Evolutionary conservation across 2,888 invertebrate genomes (phyloP), one percentile per base, ranked within the genome.

Genomic region (Orthonevra nobilis): DNA sequence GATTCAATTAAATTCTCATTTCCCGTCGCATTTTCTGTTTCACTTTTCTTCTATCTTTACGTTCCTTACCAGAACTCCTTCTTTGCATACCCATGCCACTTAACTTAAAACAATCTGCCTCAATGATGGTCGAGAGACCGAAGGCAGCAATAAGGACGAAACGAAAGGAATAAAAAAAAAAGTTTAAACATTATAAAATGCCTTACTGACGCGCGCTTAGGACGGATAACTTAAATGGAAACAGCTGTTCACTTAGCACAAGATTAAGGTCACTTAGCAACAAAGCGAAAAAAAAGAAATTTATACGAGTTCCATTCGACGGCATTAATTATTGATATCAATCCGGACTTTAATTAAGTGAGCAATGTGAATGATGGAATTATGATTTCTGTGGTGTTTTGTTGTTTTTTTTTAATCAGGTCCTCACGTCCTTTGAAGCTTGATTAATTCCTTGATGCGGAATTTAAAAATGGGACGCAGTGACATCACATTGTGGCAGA

Each of bases 1-100:
- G 69, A 69, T 69, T 69, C 69, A 74, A 74, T 74, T 74, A 69
- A 74, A 69, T 74, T 61, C 69, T 74, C 69, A 69, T 74, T 74
- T 74, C 54, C 54, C 23, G 32, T 54, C 48, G 38, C 38, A 30
- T 42, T 52, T 46, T 9, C 14, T 19, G 17, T 20, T 60, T 30
- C 3, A 10, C 23, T 60, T 56, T 72, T 64, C n/a, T 61, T 2
- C 6, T n/a, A 4, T 40, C 15, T n/a, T 17, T 5, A 23, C 23
- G 23, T 23, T 23, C 19, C 10, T 46, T 46, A n/a, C n/a, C n/a
- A n/a, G n/a, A n/a, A n/a, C 23, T 26, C 30, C 17, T 23, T 14
- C 36, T 66, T 66, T 58, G 58, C 73, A 66, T 73, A 63, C 44
- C 50, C 64, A n/a, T 28, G 30, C 58, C n/a, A 14, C 42, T 58